Base-by-base conservation (phyloP, 2,113 vertebrate genomes). In the Hyperoodon ampullatus region DNA sequence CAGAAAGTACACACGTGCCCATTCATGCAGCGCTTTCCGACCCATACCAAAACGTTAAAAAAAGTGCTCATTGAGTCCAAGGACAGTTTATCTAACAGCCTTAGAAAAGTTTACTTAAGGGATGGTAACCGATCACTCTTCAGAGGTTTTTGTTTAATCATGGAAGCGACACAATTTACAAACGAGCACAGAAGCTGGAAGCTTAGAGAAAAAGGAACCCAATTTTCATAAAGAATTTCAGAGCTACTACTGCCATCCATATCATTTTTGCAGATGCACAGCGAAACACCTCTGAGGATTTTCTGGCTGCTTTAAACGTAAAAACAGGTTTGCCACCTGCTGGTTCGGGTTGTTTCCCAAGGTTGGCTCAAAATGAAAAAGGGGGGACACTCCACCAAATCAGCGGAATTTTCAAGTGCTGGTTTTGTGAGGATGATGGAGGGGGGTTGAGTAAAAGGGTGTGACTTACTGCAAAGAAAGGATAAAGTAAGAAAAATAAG, bases 341-440 rank as follows among this genome's bases (percentile, higher is more conserved):
- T 88, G n/a, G 30, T 18, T 30, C 88, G 28, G 55, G 75, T 28
- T 1, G 39, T 42, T 90, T 95, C 60, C 65, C 75, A 90, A 92
- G 80, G 16, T 23, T 87, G 55, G 30, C 55, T 93, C 77, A 87
- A 93, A 92, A 95, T 82, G 19, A 50, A 83, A 96, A 78, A 28
- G 70, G 70, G 53, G 60, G 55, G 28, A 39, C 15, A 84, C 10
- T 44, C 23, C 39, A 71, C 18, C 55, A 30, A 87, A 77, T 66
- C 9, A 50, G 55, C 21, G 91, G 33, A 96, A 86, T 72, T 85
- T 81, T 4, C 9, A 94, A 90, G 47, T 47, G 35, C 35, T n/a
- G 23, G 47, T 71, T 93, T 85, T 71, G 19, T 70, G 44, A 75
- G 18, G 24, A 15, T 33, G 30, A 60, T 19, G 19, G 35, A 66